phyloP scores from a whole-genome alignment of 2,113 vertebrate species.

The Alligator sinensis region DNA sequence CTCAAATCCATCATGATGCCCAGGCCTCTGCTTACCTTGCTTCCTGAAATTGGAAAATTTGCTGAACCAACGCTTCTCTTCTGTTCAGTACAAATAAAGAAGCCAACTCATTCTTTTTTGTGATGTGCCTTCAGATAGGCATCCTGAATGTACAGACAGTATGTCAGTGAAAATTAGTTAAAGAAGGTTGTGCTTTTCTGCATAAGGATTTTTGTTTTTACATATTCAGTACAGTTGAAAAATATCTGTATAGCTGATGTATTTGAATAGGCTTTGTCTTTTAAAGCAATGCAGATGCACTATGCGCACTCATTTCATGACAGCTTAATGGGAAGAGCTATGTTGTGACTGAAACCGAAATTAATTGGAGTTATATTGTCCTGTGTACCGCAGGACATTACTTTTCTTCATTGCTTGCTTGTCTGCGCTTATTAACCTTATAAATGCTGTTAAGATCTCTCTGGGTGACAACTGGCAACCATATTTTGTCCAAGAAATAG shows the following conservation, averaged over 20 bases:
- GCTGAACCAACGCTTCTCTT: conserved; percentile 31
- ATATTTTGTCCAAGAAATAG: neutral
- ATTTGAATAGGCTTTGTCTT: conserved; percentile 12
- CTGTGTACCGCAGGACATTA: neutral
- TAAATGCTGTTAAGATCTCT: neutral
- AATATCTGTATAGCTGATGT: neutral
- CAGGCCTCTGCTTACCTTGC: conserved; percentile 9
- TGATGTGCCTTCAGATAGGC: neutral
- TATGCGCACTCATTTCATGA: neutral
- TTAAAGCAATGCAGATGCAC: neutral
- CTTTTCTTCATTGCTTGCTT: neutral
- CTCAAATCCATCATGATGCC: neutral
- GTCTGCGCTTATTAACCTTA: neutral
- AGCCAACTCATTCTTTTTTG: conserved; percentile 34
- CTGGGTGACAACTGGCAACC: neutral
- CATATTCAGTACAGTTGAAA: neutral
- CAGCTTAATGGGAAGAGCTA: neutral
- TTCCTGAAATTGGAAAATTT: conserved; percentile 36
- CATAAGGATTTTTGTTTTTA: neutral
- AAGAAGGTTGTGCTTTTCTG: neutral
- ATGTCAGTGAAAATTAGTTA: neutral
- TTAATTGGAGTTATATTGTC: neutral
- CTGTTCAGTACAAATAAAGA: conserved; percentile 20
- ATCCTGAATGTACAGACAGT: conserved; percentile 6
- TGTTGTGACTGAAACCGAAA: neutral